Evolutionary conservation across 2,888 invertebrate genomes (phyloP), one percentile per base, ranked within the genome.

Genomic region (Suillia variegata): DNA sequence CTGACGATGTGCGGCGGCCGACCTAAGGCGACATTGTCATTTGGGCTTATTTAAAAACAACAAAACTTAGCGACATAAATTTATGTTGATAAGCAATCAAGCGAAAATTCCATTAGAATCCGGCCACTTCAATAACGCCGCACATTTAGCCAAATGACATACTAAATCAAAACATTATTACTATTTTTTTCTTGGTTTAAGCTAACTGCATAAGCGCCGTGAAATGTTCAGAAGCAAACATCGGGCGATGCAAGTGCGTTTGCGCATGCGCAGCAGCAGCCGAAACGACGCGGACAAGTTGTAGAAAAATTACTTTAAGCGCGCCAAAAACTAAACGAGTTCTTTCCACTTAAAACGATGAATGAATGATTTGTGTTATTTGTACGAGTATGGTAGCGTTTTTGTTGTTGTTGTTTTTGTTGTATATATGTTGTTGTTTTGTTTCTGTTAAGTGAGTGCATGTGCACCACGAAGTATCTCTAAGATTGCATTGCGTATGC

Each of bases 291-390:
- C 38, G n/a, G 31, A 31, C 6, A 8, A 6, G 31, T 31, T 31
- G 31, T 12, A 38, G 38, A 38, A 26, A 26, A 26, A 26, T 26
- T 10, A 26, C 26, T 26, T 26, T 10, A 26, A 10, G 10, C 26
- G 26, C 26, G 26, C 26, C 6, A 26, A 26, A 26, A 26, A 10
- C 26, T 6, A 26, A 38, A 38, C 38, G 6, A 38, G 52, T 52
- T 52, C 17, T 15, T 18, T 13, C 3, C 26, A 10, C 26, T 26
- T 5, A 26, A 26, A 26, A 4, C 38, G 38, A 13, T 38, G 15
- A 33, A 18, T 34, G 52, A 33, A 52, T 52, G 34, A 52, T 34
- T 52, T 52, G 52, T 52, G 21, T 52, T 34, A 34, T 20, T 34
- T 49, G n/a, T n/a, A n/a, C n/a, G n/a, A n/a, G n/a, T n/a, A n/a